Conservation (phyloP, 1,140 invertebrate genomes). For the Hyles vespertilio region DNA sequence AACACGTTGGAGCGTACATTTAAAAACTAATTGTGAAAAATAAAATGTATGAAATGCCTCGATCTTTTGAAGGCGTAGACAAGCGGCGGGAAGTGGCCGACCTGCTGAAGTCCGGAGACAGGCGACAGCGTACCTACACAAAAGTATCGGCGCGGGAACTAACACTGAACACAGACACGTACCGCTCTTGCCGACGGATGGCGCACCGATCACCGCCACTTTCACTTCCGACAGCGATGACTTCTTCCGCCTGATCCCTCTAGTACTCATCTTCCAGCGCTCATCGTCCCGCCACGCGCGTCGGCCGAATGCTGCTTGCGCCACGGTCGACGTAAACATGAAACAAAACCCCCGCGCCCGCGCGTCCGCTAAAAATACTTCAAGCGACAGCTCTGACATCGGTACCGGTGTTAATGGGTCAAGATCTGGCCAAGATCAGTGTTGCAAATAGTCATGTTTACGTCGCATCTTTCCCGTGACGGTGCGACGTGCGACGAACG, state of each 20-base stretch:
- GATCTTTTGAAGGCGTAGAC: no score
- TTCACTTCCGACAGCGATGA: constrained; percentile 92
- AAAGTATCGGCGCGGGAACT: no score
- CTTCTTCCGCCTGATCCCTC: constrained; percentile 90
- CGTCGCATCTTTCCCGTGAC: constrained; percentile 29
- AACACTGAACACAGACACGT: constrained; percentile 54
- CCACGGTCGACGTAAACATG: constrained; percentile 30
- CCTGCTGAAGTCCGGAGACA: no score
- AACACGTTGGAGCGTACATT: no score
- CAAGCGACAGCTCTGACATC: constrained; percentile 63
- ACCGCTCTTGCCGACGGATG: constrained; percentile 93
- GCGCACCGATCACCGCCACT: constrained; percentile 89
- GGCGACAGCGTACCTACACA: no score
- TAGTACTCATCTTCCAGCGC: constrained; percentile 75
- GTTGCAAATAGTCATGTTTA: constrained; percentile 64
- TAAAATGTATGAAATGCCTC: no score
- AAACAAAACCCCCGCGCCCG: constrained; percentile 41
- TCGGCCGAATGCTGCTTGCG: constrained; percentile 31
- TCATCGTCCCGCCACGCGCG: constrained; percentile 37
- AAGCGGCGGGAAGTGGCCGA: no score
- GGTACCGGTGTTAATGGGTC: constrained; percentile 67
- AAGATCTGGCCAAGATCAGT: constrained; percentile 74
- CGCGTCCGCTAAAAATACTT: constrained; percentile 56
- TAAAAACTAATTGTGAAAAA: no score
- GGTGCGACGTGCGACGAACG: constrained; percentile 17